A percentile compares a stretch with the other conserved stretches of the same genome.
Conservation (phyloP, 2,888 invertebrate species). For the Lingula anatina region DNA sequence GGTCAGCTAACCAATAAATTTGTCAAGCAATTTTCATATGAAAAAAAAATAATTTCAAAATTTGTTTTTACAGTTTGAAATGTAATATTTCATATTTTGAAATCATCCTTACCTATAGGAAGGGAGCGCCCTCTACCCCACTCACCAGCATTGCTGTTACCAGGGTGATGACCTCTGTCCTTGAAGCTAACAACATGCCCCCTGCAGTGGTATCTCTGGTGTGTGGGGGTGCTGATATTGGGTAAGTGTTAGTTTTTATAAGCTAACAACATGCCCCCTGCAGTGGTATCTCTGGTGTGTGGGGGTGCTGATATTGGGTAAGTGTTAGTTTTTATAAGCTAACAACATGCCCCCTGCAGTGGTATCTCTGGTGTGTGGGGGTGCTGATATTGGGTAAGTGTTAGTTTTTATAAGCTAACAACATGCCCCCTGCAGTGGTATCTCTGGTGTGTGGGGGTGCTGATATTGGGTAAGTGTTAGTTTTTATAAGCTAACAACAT, state of each 20-base stretch:
- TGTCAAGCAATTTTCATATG: too few species aligned
- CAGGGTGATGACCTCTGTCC: conserved; percentile 49
- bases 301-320: conserved; percentile 83
- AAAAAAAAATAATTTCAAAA: too few species aligned
- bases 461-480: conserved; percentile 72
- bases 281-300: conserved; percentile 79
- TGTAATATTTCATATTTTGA: too few species aligned
- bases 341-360: conserved; percentile 85
- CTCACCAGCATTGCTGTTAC: conserved; percentile 88
- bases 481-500: too few species aligned
- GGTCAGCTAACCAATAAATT: too few species aligned
- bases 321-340: too few species aligned
- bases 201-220: conserved; percentile 81
- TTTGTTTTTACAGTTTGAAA: too few species aligned
- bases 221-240: conserved; percentile 84
- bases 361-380: conserved; percentile 82
- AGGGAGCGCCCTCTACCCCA: conserved; percentile 92
- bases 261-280: conserved; percentile 79
- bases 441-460: conserved; percentile 83
- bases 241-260: too few species aligned
- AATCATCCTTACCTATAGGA: conserved; percentile 56
- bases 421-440: conserved; percentile 80
- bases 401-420: too few species aligned
- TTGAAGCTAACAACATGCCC: conserved; percentile 73
- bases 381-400: conserved; percentile 73